Evolutionary conservation across 2,797 vertebrate genomes (phyloP), one percentile per base, ranked within the genome.

Genomic region (Pempheris klunzingeri): DNA sequence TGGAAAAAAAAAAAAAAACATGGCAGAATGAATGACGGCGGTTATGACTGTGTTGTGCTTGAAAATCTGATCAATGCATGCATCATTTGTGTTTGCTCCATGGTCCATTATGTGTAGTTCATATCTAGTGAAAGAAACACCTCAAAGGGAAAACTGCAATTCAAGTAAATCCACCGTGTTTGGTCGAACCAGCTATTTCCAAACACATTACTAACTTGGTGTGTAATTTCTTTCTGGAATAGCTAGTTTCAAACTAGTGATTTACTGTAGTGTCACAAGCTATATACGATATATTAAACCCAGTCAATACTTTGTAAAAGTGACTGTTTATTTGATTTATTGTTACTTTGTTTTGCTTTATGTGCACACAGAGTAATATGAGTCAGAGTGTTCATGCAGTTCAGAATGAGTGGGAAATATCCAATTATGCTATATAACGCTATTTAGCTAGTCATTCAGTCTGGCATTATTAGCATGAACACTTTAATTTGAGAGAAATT

Each of bases 71-170:
- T 58, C 22, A 59, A 58, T 26, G 20, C 36, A 43, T 7, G 28
- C 39, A 17, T 54, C 57, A 17, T 66, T 71, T 76, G 26, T 59
- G 64, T 44, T 46, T 50, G 7, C 14, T 68, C 41, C 28, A n/a
- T 11, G 14, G 26, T 46, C 55, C 58, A 18, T 74, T 46, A 34
- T 22, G 43, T 57, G 22, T 14, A 28, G 9, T 43, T 74, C 64
- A 58, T 20, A 32, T 36, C 6, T 5, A 13, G 24, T 41, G 15
- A 60, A 63, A 50, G n/a, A 34, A 54, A 75, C 46, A 46, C 52
- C 71, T 34, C 32, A 60, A 50, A 55, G 38, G 24, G 20, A 62
- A 57, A 64, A 58, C 4, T 54, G 11, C 17, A 14, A 32, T 5
- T 52, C 26, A 47, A 47, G 17, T 50, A 54, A 79, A 39, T 20